These are phyloP conservation scores for Pseudopleuronectes americanus DNA, from an alignment of 2,797 vertebrate genomes.

Conservation along the genomic window DNA sequence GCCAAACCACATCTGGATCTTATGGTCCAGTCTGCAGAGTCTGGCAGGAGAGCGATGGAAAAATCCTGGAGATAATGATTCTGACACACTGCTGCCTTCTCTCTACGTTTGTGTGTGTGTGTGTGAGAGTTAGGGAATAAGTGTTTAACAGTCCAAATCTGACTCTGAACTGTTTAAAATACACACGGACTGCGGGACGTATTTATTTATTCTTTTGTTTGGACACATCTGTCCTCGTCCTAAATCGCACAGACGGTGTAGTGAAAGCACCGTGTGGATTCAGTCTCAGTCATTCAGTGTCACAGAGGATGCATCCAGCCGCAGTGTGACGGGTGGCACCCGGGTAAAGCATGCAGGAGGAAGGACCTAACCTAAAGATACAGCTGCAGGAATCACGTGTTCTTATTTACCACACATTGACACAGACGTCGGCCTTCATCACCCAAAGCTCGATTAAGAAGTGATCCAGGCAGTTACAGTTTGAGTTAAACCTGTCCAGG, in stretches of 20 bases:
- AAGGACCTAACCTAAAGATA: too few relatives aligned
- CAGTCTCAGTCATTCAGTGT: too few relatives aligned
- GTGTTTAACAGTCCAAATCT: conserved; percentile 26
- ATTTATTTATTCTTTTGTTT: conserved; percentile 25
- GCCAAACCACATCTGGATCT: conserved; percentile 82
- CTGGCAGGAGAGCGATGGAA: conserved; percentile 80
- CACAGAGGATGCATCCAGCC: too few relatives aligned
- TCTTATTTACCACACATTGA: too few relatives aligned
- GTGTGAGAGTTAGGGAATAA: background rate
- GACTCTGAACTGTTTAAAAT: conserved; percentile 25
- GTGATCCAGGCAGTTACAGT: too few relatives aligned
- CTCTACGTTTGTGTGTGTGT: conserved; percentile 1
- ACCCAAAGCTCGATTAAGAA: too few relatives aligned
- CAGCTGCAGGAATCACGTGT: too few relatives aligned
- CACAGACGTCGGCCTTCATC: too few relatives aligned
- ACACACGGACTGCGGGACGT: conserved; percentile 14
- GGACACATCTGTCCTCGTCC: conserved; percentile 22
- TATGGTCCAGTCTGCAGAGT: conserved; percentile 78
- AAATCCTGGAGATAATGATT: conserved; percentile 83
- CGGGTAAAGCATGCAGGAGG: too few relatives aligned
- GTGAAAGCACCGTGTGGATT: background rate
- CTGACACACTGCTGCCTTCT: conserved; percentile 61
- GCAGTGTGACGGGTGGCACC: too few relatives aligned
- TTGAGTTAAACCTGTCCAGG: too few relatives aligned
- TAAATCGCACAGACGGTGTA: background rate